A percentile compares a stretch with the other conserved stretches of the same genome.
phyloP scores from a whole-genome alignment of 2,888 invertebrate genomes.

The Caenorhabditis becei region DNA sequence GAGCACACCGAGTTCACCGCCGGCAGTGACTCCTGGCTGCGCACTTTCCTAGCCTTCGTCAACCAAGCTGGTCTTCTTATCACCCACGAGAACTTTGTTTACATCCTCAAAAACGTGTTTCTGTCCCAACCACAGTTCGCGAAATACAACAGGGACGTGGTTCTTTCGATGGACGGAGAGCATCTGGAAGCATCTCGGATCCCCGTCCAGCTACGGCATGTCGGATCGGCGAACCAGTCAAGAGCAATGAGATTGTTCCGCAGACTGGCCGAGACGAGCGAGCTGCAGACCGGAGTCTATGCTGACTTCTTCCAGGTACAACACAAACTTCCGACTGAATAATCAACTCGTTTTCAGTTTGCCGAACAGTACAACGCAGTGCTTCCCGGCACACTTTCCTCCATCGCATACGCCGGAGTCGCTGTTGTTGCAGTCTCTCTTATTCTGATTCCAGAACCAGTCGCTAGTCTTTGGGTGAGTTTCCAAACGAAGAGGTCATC shows the following conservation, averaged over 20 bases:
- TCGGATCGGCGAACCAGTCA: slow-evolving; percentile 74
- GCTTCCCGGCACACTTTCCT: slow-evolving; percentile 82
- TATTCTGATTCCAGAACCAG: slow-evolving; percentile 92
- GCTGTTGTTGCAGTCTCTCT: slow-evolving; percentile 94
- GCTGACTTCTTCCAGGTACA: slow-evolving; percentile 81
- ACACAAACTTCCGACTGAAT: no score
- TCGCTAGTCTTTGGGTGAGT: slow-evolving; percentile 92
- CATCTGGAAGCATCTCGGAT: slow-evolving; percentile 79
- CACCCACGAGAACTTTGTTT: slow-evolving; percentile 79
- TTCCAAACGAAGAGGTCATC: no score
- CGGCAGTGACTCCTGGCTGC: slow-evolving; percentile 79
- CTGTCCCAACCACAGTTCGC: slow-evolving; percentile 77
- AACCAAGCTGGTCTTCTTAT: slow-evolving; percentile 76
- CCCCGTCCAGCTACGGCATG: slow-evolving; percentile 78
- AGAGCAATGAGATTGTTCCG: slow-evolving; percentile 80
- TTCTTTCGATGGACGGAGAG: slow-evolving; percentile 72
- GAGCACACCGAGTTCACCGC: slow-evolving; percentile 81
- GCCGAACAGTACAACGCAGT: slow-evolving; percentile 81
- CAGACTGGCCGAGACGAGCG: slow-evolving; percentile 75
- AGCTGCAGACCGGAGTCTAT: slow-evolving; percentile 79
- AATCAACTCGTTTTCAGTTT: slow-evolving; percentile 69
- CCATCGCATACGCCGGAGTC: slow-evolving; percentile 88
- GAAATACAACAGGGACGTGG: slow-evolving; percentile 79
- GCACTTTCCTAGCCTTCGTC: slow-evolving; percentile 76
- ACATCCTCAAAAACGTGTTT: slow-evolving; percentile 77